phyloP scores from a whole-genome alignment of 2,888 invertebrate species.

The Caenorhabditis plicata region DNA sequence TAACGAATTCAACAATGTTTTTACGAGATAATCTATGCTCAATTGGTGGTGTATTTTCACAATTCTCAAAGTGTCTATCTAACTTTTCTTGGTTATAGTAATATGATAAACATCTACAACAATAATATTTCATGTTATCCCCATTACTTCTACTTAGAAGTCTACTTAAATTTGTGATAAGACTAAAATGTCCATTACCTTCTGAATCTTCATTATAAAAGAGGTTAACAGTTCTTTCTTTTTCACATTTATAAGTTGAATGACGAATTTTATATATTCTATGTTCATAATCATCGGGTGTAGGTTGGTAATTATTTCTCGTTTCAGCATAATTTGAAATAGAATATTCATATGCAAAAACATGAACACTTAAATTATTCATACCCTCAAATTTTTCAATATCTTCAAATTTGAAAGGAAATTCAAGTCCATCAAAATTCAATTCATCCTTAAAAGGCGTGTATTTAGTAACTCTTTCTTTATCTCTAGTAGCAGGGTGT shows the following conservation, averaged over 20 bases:
- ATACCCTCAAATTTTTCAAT: constrained; percentile 34
- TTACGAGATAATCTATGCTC: no score
- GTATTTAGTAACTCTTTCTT: constrained; percentile 25
- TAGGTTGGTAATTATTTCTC: no score
- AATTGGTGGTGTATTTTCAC: constrained; percentile 21
- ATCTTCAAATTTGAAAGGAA: constrained; percentile 23
- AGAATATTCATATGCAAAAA: constrained; percentile 14
- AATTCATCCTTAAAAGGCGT: constrained; percentile 21
- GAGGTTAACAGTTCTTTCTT: constrained; percentile 9
- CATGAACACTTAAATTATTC: constrained; percentile 28
- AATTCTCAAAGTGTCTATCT: constrained; percentile 21
- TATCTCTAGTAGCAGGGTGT: constrained; percentile 8
- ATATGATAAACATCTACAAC: constrained; percentile 20
- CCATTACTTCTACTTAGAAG: constrained; percentile 10
- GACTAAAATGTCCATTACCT: constrained; percentile 20
- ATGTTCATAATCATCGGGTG: no score
- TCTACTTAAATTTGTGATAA: constrained; percentile 18
- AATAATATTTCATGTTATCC: constrained; percentile 20
- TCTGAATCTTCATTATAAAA: constrained; percentile 24
- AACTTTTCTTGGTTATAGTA: constrained; percentile 17
- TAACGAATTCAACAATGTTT: constrained; percentile 23
- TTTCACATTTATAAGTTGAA: constrained; percentile 8
- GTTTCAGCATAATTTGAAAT: no score
- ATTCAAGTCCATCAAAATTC: constrained; percentile 27
- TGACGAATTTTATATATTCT: no score